A percentile compares a stretch with the other conserved stretches of the same genome.
Evolutionary conservation across 2,113 vertebrate genomes (phyloP).

Genomic region (Recurvirostra avosetta): DNA sequence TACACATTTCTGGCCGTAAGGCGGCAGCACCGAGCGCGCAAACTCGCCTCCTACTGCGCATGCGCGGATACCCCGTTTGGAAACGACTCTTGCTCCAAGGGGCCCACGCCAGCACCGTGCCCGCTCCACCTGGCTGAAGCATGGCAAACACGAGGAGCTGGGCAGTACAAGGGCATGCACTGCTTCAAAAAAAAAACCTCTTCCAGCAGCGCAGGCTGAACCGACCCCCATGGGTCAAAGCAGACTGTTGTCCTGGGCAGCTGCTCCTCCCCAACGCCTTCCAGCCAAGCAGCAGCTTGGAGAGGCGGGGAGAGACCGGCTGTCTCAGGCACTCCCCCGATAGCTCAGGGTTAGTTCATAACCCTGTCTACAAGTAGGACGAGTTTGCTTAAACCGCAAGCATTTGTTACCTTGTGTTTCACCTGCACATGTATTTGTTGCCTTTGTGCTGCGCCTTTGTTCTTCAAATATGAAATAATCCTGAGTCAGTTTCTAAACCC

Average conservation of each 20-base stretch:
- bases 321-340: not conserved
- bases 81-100: rapidly evolving
- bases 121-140: no score
- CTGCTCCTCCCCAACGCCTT: rapidly evolving
- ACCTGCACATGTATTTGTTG: not conserved
- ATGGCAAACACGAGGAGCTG: no score
- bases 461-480: rapidly evolving
- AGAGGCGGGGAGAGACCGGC: not conserved
- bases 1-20: no score
- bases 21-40: no score
- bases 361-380: rapidly evolving
- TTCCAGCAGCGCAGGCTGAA: not conserved
- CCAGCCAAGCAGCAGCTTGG: not conserved
- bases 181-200: not conserved
- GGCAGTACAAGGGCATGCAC: rapidly evolving
- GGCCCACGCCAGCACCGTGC: rapidly evolving
- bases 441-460: not conserved
- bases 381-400: not conserved
- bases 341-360: not conserved
- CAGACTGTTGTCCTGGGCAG: rapidly evolving
- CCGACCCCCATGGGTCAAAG: rapidly evolving
- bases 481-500: not conserved
- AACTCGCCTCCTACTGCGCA: no score
- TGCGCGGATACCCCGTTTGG: no score
- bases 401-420: rapidly evolving